Conservation (phyloP, 2,113 vertebrate genomes). For the Bos indicus region DNA sequence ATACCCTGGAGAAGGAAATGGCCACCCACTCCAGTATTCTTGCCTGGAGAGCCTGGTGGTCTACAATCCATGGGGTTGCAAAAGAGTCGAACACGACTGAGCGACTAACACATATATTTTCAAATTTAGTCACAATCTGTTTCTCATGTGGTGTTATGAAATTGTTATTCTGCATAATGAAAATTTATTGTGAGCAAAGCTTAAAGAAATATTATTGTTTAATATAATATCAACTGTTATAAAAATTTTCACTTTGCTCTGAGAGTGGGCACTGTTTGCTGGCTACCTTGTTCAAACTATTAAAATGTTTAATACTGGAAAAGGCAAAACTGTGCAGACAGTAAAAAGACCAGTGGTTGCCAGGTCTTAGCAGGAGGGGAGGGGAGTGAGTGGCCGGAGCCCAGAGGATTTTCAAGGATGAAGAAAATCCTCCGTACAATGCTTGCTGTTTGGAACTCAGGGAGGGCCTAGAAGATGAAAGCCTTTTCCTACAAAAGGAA, state of each 20-base stretch:
- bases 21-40: background rate
- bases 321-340: background rate
- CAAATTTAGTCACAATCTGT: background rate
- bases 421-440: background rate
- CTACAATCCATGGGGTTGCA: background rate
- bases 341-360: background rate
- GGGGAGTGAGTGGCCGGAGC: rapidly evolving
- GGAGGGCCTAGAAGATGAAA: background rate
- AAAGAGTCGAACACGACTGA: background rate
- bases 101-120: background rate
- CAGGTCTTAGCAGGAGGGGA: background rate
- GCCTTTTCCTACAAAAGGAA: background rate
- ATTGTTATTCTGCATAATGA: conserved; percentile 7
- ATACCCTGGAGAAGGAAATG: background rate
- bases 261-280: background rate
- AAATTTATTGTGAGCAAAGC: conserved; percentile 10
- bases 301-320: background rate
- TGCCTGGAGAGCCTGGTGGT: background rate
- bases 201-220: conserved; percentile 57
- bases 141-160: conserved; percentile 38
- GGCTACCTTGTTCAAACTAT: background rate
- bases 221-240: conserved; percentile 22
- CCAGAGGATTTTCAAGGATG: background rate
- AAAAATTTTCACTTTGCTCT: conserved; percentile 45
- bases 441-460: background rate